Evolutionary conservation across 2,888 invertebrate genomes (phyloP), one percentile per base, ranked within the genome.

Genomic region (Pedicia rivosa): DNA sequence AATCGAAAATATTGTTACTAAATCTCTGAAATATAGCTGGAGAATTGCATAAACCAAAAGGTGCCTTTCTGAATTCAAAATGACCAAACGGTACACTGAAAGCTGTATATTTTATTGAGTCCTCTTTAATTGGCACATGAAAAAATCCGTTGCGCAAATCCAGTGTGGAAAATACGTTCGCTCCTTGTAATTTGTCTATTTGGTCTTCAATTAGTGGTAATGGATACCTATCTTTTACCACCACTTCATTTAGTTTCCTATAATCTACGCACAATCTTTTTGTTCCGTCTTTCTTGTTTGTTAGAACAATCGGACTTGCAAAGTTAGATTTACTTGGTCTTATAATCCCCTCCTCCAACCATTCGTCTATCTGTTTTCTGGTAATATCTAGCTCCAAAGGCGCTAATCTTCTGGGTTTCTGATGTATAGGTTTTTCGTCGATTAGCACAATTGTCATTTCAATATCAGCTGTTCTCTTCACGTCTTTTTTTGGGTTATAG

Each of bases 141-240:
- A 53, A 53, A 39, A 52, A 53, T 26, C 50, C 49, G 42, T 52
- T 52, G 37, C 46, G 48, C 6, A 54, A 33, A 39, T 54, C 51
- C 3, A 55, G 35, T 2, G 49, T 50, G 26, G 43, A 48, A 40
- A 51, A 54, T 13, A 47, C 24, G 36, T 33, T 42, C 8, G 47
- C 46, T 9, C 33, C 44, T 32, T 47, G 42, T 20, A 52, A 32
- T 17, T 36, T 38, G 19, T 55, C 53, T 14, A 58, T 42, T 7
- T 48, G 48, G 38, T 56, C 56, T 35, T 58, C 54, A 10, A 59
- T 56, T 3, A 55, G 24, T 4, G 59, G 56, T 20, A 59, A 34
- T 2, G 54, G 54, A 40, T 44, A 53, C 29, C 46, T 40, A 24
- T 53, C 52, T 33, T 49, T 51, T 2, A 47, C 38, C 3, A 54